These are phyloP conservation scores for Natrix natrix DNA, from an alignment of 2,797 vertebrate genomes.

Conservation along the genomic window DNA sequence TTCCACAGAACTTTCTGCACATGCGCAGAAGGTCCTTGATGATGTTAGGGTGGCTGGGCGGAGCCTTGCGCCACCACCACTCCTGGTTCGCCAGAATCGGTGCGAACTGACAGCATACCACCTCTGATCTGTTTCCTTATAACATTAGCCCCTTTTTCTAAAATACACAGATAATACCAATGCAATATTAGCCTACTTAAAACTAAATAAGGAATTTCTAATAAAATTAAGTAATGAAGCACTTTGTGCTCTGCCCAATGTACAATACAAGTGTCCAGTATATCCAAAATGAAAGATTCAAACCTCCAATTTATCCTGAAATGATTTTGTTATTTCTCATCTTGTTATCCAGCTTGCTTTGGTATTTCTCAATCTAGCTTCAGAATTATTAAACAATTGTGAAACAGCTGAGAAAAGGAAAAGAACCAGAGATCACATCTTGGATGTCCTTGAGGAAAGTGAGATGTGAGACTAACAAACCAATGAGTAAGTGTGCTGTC, in stretches of 20 bases:
- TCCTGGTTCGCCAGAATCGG: no score
- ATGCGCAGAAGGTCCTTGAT: no score
- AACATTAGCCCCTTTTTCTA: not conserved
- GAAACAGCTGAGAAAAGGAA: not conserved
- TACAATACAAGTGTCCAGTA: not conserved
- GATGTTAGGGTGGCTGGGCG: no score
- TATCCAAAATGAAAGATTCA: not conserved
- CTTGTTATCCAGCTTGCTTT: no score
- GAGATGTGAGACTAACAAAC: not conserved
- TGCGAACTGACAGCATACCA: no score
- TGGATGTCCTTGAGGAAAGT: not conserved
- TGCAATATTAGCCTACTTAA: not conserved
- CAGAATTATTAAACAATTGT: not conserved
- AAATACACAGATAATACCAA: not conserved
- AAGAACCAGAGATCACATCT: not conserved
- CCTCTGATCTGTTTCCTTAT: not conserved
- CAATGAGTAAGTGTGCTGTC: not conserved
- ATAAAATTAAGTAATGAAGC: not conserved
- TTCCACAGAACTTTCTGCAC: no score
- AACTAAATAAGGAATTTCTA: not conserved
- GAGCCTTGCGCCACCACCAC: no score
- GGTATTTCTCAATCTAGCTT: not conserved
- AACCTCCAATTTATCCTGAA: not conserved
- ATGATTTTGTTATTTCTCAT: not conserved
- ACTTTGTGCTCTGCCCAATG: not conserved